These are phyloP conservation scores for Cerastoderma edule DNA, from an alignment of 2,888 invertebrate species.

Conservation along the genomic window DNA sequence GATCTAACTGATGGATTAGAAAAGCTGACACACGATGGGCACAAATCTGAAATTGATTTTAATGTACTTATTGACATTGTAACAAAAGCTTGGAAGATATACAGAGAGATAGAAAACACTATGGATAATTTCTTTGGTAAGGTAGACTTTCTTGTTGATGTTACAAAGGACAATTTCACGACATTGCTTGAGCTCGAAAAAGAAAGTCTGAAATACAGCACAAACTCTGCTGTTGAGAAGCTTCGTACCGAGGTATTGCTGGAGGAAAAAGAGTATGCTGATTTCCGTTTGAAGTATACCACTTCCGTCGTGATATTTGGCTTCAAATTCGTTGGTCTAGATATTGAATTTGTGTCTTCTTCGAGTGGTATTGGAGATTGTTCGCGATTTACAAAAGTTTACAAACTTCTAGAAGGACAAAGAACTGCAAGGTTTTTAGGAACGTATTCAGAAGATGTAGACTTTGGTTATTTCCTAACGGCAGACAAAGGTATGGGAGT, in stretches of 20 bases:
- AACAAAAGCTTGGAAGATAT: slow-evolving; percentile 18
- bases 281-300: slow-evolving; percentile 28
- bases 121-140: slow-evolving; percentile 3
- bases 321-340: slow-evolving; percentile 20
- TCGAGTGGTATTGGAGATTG: slow-evolving; percentile 28
- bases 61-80: neutral
- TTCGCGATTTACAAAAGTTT: slow-evolving; percentile 40
- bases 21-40: neutral
- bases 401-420: slow-evolving; percentile 35
- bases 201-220: slow-evolving; percentile 6
- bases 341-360: slow-evolving; percentile 42
- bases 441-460: neutral
- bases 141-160: slow-evolving; percentile 19
- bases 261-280: neutral
- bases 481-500: neutral
- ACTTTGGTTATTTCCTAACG: slow-evolving; percentile 22
- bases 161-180: slow-evolving; percentile 19
- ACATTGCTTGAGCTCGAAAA: slow-evolving; percentile 12
- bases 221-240: slow-evolving; percentile 20
- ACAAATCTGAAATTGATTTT: neutral
- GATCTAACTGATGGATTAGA: slow-evolving; percentile 2
- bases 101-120: neutral
- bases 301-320: slow-evolving; percentile 18
- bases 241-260: neutral
- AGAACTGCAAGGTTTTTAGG: slow-evolving; percentile 32